Evolutionary conservation across 2,113 vertebrate species (phyloP), one percentile per base, ranked within the genome.

Genomic region (Typhlomys cinereus): DNA sequence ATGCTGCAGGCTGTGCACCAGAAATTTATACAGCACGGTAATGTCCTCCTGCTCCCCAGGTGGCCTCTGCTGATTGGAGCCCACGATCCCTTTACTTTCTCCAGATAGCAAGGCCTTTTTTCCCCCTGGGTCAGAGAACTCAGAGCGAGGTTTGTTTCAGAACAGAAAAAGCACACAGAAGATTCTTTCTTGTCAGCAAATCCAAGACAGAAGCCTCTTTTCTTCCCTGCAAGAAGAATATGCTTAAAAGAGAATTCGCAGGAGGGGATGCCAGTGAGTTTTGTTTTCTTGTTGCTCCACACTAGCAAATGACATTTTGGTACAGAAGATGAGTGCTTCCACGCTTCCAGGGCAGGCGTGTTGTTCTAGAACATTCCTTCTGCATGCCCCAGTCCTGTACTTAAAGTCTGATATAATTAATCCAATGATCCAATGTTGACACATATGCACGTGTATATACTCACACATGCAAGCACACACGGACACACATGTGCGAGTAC

Each of bases 1-100:
- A 52, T 44, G 54, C 97, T 97, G 92, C 90, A 57, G 97, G 93
- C 97, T 94, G 93, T 67, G 86, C 91, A 73, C 87, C 85, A 88
- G 92, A 93, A 94, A 94, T 95, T 82, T 88, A 88, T 91, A 85
- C 62, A 61, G 50, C 85, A 64, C 84, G 25, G 0, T 52, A 84
- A 83, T 91, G 61, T 81, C 94, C 92, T 91, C 71, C 71, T 83
- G 81, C 54, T 82, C 88, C 94, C 94, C 84, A 80, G 46, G 92
- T 92, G 14, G 66, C 80, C 86, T 85, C 75, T 12, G 57, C 85
- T 91, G 96, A 94, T 83, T 84, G 87, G 71, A 88, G 91, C 59
- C 89, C 50, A 41, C 94, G 90, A 95, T 94, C 80, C 17, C 3
- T 86, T 95, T 96, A 87, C 88, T 93, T 95, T 93, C 89, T 96